phyloP scores from a whole-genome alignment of 2,113 vertebrate species.

The Irena cyanogastra region DNA sequence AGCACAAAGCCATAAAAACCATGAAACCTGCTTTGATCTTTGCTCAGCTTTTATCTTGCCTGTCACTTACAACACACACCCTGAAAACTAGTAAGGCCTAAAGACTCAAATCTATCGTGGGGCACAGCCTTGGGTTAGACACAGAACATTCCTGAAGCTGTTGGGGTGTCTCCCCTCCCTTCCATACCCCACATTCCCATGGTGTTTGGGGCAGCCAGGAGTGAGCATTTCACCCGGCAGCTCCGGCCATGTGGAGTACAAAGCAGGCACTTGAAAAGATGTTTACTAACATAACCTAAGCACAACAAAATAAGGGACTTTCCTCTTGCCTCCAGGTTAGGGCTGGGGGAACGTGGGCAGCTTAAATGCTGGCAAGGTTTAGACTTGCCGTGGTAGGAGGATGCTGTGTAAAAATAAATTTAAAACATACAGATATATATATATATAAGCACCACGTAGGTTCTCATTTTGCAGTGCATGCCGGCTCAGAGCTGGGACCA shows the following conservation, averaged over 20 bases:
- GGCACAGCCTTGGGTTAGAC: background rate
- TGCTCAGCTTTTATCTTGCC: background rate
- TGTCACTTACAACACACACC: background rate
- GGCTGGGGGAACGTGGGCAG: background rate
- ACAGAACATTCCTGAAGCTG: background rate
- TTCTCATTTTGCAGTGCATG: background rate
- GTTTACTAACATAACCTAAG: background rate
- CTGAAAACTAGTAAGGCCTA: background rate
- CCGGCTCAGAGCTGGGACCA: background rate
- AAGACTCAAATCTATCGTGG: fast-evolving
- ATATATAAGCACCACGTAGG: background rate
- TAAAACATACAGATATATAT: background rate
- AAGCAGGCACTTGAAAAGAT: background rate
- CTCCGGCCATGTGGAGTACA: fast-evolving
- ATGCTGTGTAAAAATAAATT: background rate
- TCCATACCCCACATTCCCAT: background rate
- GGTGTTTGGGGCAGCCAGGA: background rate
- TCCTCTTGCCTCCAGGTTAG: background rate
- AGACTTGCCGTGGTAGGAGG: background rate
- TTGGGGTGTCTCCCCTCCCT: background rate
- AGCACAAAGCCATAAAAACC: background rate
- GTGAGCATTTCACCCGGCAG: background rate
- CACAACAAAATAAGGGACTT: background rate
- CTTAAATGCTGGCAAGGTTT: background rate
- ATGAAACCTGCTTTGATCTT: background rate